Base-by-base conservation (phyloP, 2,797 vertebrate genomes). In the Galaxias olidus region DNA sequence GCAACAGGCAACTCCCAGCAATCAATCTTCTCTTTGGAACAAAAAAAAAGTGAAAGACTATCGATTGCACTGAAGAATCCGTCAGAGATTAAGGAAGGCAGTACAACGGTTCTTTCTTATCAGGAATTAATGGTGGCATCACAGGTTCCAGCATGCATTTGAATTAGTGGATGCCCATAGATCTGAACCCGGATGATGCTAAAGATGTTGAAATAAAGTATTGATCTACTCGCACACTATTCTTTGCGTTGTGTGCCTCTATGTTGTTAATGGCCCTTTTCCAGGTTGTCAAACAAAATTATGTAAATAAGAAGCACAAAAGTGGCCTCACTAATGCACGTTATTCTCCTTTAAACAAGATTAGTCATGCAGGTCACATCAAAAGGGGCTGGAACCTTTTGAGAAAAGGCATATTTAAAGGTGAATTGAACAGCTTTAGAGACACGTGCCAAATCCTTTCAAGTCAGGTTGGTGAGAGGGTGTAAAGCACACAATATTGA, bases 341-440 rank as follows among this genome's bases (percentile, higher is more conserved):
- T 86, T 83, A 87, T 90, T 87, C 77, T 81, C 76, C 85, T 86
- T 90, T 88, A 87, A 87, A 84, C 79, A 70, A 74, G 85, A 89
- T 92, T 89, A 90, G 90, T 89, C 86, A 90, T 89, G 89, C 85
- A 40, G 81, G 86, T 87, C 87, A 88, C 89, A 87, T 86, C 84
- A 81, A 80, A 64, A 75, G 69, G 75, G 85, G 77, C 82, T 82
- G 75, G 71, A 77, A 88, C 81, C 74, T 85, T 87, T 61, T 63
- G 81, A 87, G 83, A 76, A 85, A 85, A 86, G 84, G 78, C 75
- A 82, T 78, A 80, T 90, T 90, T 89, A 85, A 87, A 90, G 86
- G 82, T 80, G 84, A 86, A 87, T 86, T 86, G 72, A 84, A 78
- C 65, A 59, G 59, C 79, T 81, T 56, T 65, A 44, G 84, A 78